These are phyloP conservation scores for Saccopteryx bilineata DNA, from an alignment of 2,113 vertebrate genomes.

Conservation along the genomic window DNA sequence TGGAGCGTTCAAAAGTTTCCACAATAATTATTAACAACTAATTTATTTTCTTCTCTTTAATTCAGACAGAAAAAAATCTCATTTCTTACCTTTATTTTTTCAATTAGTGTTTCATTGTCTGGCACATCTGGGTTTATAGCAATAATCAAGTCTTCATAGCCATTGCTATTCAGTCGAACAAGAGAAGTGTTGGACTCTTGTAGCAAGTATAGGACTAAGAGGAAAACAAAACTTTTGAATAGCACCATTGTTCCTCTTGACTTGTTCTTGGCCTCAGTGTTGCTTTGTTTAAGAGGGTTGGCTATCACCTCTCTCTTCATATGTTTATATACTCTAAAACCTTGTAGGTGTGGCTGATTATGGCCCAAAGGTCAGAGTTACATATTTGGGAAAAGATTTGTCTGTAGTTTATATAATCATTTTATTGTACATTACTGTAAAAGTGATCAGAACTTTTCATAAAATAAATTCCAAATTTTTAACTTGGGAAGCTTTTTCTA, in stretches of 20 bases:
- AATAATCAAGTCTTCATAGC: constrained; percentile 84
- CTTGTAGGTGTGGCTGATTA: not conserved
- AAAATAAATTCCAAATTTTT: not conserved
- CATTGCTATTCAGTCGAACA: constrained; percentile 73
- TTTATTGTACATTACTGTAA: constrained; percentile 36
- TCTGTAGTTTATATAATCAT: not conserved
- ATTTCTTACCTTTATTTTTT: constrained; percentile 81
- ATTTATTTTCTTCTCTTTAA: not conserved
- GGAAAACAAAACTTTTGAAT: not conserved
- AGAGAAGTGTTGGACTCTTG: constrained; percentile 56
- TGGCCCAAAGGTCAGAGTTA: constrained; percentile 52
- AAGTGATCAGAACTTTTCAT: constrained; percentile 23
- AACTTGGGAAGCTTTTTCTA: not conserved
- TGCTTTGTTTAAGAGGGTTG: not conserved
- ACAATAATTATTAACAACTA: not conserved
- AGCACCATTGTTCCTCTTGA: constrained; percentile 51
- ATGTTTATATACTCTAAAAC: not conserved
- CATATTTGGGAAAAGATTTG: not conserved
- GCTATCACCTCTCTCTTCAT: not conserved
- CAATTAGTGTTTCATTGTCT: constrained; percentile 78
- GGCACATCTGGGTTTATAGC: constrained; percentile 80
- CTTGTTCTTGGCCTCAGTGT: not conserved
- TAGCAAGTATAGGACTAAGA: constrained; percentile 72
- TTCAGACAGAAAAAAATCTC: not conserved
- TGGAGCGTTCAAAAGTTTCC: not conserved